Evolutionary conservation across 1,140 invertebrate species (phyloP), one percentile per base, ranked within the genome.

Genomic region (Neodiprion lecontei): DNA sequence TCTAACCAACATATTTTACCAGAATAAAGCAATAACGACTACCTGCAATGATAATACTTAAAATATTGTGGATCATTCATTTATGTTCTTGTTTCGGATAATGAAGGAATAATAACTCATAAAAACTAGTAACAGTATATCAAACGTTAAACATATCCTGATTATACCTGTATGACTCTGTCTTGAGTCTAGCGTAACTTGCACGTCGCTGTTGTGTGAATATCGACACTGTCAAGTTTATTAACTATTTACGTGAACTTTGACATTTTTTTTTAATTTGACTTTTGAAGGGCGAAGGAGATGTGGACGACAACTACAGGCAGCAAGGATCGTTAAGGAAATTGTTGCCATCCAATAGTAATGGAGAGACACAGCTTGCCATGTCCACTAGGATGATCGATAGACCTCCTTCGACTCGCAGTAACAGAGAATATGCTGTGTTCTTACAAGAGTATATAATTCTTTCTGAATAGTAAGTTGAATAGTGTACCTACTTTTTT

Each of bases 371-470:
- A 69, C 89, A 91, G 75, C 78, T 91, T 10, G 87, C 87, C 77
- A 89, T 91, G 85, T 89, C 90, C 48, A 87, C 88, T 23, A 90
- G 89, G 84, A 90, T 90, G 86, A 90, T 90, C 72, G 89, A 90
- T 72, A 88, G 89, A 75, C 87, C 89, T 76, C 88, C 85, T 74
- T 80, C 86, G 5, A 84, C 87, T 1, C 86, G 87, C 65, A 89
- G 86, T 78, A 88, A 87, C 48, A 89, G 89, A 67, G 86, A 88
- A 76, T 86, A 89, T 75, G 88, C 87, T 23, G 83, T 89, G 74
- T 92, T 92, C 82, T 90, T 93, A 79, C 91, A 93, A 74, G 94
- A 95, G 84, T 95, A 95, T 79, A 91, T 93, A 78, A 91, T 95
- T 76, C 89, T 95, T 74, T 93, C 94, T 1, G 94, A 96, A 88